These are phyloP conservation scores for Nymphalis c-album DNA, from an alignment of 2,888 invertebrate genomes.

Conservation along the genomic window DNA sequence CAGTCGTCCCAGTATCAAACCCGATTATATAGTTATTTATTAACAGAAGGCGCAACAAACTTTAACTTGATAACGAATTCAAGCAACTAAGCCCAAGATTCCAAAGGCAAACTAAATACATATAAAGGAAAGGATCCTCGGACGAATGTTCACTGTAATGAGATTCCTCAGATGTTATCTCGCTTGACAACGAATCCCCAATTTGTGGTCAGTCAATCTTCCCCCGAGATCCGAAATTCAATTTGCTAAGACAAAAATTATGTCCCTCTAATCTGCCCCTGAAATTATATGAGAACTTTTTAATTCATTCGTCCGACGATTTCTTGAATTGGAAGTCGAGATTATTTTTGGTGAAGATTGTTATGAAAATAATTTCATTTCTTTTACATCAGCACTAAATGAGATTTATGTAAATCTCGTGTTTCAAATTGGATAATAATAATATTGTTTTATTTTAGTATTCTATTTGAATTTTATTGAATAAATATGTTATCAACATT, in stretches of 20 bases:
- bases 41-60: conserved; percentile 30
- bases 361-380: conserved; percentile 36
- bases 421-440: conserved; percentile 13
- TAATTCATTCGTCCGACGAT: conserved; percentile 19
- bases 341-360: conserved; percentile 29
- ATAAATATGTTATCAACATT: neutral
- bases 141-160: conserved; percentile 71
- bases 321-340: conserved; percentile 24
- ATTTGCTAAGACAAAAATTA: conserved; percentile 76
- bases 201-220: conserved; percentile 80
- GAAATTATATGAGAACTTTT: conserved; percentile 47
- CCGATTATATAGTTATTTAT: conserved; percentile 30
- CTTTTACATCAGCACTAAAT: conserved; percentile 31
- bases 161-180: conserved; percentile 78
- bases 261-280: conserved; percentile 55
- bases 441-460: conserved; percentile 16
- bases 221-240: conserved; percentile 55
- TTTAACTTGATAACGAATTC: conserved; percentile 26
- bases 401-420: conserved; percentile 19
- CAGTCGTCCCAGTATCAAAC: conserved; percentile 12
- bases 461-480: neutral
- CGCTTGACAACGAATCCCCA: conserved; percentile 76
- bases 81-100: conserved; percentile 63
- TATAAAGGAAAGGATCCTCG: conserved; percentile 56
- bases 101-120: conserved; percentile 57